These are phyloP conservation scores for Galemys pyrenaicus DNA, from an alignment of 2,113 vertebrate species.

Conservation along the genomic window DNA sequence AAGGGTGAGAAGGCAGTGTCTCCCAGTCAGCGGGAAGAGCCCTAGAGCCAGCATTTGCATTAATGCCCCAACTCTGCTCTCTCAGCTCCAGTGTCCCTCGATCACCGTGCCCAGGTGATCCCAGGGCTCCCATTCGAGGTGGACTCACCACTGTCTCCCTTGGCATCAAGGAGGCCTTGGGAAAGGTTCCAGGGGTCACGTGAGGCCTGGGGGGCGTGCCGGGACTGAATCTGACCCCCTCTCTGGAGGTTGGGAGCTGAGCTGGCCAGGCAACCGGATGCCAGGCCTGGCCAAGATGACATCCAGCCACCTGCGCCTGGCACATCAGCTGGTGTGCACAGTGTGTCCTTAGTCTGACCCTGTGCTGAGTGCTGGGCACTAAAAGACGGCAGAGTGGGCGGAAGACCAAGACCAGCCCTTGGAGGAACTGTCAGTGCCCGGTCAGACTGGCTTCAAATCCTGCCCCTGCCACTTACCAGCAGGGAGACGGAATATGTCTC, in stretches of 20 bases:
- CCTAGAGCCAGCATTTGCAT: not conserved
- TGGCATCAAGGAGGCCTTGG: slow-evolving; percentile 29
- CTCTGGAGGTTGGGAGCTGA: slow-evolving; percentile 62
- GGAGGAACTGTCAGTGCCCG: not conserved
- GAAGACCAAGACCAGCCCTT: not conserved
- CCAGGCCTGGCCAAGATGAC: slow-evolving; percentile 36
- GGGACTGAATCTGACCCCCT: slow-evolving; percentile 23
- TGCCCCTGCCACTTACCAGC: not conserved
- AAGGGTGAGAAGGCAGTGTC: not conserved
- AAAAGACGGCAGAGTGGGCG: not conserved
- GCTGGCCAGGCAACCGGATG: slow-evolving; percentile 48
- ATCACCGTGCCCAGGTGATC: not conserved
- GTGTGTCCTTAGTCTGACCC: not conserved
- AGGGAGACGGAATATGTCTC: not conserved
- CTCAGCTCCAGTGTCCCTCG: not conserved
- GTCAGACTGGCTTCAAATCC: not conserved
- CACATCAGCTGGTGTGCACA: slow-evolving; percentile 33
- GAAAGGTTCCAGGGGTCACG: slow-evolving; percentile 55
- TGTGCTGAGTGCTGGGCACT: not conserved
- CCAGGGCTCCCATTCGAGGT: slow-evolving; percentile 18
- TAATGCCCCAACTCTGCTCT: not conserved
- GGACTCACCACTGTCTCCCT: not conserved
- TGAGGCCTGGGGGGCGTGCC: slow-evolving; percentile 24
- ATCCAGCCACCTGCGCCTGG: slow-evolving; percentile 55
- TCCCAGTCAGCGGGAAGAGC: not conserved